Evolutionary conservation across 2,888 invertebrate species (phyloP).

Genomic region (Campoletis raptor): DNA sequence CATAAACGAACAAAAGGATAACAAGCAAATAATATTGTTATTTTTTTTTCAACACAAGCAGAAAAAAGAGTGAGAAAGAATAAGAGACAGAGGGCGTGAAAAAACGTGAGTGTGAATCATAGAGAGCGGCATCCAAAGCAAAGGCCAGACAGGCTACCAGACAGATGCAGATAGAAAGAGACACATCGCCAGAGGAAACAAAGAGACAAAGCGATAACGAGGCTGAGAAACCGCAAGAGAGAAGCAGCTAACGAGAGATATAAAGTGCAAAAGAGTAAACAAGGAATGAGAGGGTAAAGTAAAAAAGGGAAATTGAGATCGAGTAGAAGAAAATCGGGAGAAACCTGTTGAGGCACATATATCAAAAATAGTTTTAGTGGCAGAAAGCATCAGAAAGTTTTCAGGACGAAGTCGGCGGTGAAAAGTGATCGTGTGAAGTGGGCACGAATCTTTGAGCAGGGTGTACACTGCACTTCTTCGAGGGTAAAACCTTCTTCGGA

Average conservation of each 20-base stretch:
- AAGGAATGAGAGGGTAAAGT: background rate
- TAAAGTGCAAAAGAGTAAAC: background rate
- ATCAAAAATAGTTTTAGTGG: slow-evolving; percentile 27
- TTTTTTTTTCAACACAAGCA: background rate
- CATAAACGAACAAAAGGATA: background rate
- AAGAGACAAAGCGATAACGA: slow-evolving; percentile 1
- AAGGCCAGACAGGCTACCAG: background rate
- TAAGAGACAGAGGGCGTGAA: slow-evolving; percentile 3
- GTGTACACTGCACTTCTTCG: slow-evolving; percentile 11
- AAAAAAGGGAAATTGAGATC: background rate
- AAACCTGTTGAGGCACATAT: slow-evolving; percentile 1
- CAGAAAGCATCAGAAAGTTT: slow-evolving; percentile 29
- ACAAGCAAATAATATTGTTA: background rate
- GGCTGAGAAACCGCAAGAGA: slow-evolving; percentile 5
- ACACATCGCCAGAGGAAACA: background rate
- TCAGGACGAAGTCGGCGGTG: slow-evolving; percentile 19
- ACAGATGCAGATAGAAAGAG: background rate
- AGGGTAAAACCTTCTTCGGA: slow-evolving; percentile 14
- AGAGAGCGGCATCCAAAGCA: background rate
- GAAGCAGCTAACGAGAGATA: background rate
- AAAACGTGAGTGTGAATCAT: slow-evolving; percentile 7
- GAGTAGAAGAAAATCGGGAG: background rate
- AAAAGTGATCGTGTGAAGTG: slow-evolving; percentile 10
- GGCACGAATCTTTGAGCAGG: slow-evolving; percentile 31
- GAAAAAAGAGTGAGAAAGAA: background rate